Evolutionary conservation across 2,113 vertebrate genomes (phyloP), one percentile per base, ranked within the genome.

Genomic region (Struthio camelus): DNA sequence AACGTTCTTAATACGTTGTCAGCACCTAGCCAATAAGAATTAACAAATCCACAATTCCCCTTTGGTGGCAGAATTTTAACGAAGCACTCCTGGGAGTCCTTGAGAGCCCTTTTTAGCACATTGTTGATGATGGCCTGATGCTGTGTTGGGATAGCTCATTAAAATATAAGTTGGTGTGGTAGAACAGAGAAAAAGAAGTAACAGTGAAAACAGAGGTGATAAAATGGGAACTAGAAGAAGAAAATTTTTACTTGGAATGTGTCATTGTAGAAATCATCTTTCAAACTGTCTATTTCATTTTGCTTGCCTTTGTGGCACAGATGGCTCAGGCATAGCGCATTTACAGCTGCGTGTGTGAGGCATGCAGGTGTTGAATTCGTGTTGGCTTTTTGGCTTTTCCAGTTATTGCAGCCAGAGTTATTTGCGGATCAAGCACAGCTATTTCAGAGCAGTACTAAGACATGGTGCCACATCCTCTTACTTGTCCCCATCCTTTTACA

Each of bases 91-190:
- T 40, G 13, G 9, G 9, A 85, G 32, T 50, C 36, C 30, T 6
- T 6, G 11, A 71, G 20, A 83, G 22, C 17, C 10, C 24, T 66
- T 56, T 71, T 24, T 32, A 36, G 48, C 6, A 32, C 1, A 1
- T 14, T 36, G 75, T 40, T 81, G 50, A 32, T 54, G 54, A 54
- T 10, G 44, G 14, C 36, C 25, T 12, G 10, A 4, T 82, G 54
- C 20, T 67, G 27, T 24, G 14, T 48, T 59, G 66, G 18, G 36
- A 10, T 22, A 69, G 30, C 14, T 65, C 14, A 20, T 80, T 59
- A 79, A 73, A 58, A 65, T 0, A 0, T 42, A 27, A 13, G 1
- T 38, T 48, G 38, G 1, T n/a, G 25, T 36, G 16, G 20, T 20
- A 69, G 50, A 75, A 78, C 9, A 64, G 38, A 34, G 40, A 34